Percentiles rank a stretch among this genome's conserved stretches.
Evolutionary conservation across 2,888 invertebrate genomes (phyloP).

Genomic region (Plagodis dolabraria): DNA sequence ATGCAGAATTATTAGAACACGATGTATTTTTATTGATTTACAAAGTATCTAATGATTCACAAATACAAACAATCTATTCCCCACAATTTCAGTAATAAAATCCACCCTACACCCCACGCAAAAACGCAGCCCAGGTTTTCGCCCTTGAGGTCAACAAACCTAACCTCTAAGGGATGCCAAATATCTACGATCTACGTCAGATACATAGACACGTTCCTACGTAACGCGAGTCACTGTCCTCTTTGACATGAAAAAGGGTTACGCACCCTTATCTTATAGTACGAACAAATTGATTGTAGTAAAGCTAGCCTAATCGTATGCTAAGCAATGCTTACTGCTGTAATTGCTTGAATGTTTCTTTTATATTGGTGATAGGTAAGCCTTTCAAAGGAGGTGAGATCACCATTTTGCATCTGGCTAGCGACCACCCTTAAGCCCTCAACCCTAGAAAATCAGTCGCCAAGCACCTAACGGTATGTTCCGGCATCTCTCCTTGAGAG

Average conservation of each 20-base stretch:
- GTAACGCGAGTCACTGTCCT: conserved; percentile 31
- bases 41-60: background rate
- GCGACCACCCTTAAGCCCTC: too few relatives aligned
- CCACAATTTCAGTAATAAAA: background rate
- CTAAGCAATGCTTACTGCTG: too few relatives aligned
- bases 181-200: conserved; percentile 8
- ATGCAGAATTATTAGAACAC: background rate
- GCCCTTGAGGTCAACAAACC: conserved; percentile 34
- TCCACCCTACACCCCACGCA: background rate
- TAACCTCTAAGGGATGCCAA: conserved; percentile 28
- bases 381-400: too few relatives aligned
- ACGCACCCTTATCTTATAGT: conserved; percentile 23
- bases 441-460: too few relatives aligned
- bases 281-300: background rate
- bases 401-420: too few relatives aligned
- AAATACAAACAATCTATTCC: background rate
- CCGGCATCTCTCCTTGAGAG: too few relatives aligned
- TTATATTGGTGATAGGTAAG: too few relatives aligned
- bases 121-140: conserved; percentile 11
- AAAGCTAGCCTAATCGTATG: too few relatives aligned
- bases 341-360: too few relatives aligned
- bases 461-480: too few relatives aligned
- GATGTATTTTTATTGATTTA: background rate
- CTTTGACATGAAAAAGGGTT: conserved; percentile 26
- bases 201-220: conserved; percentile 6